These are phyloP conservation scores for Calliopsis andreniformis DNA, from an alignment of 1,140 invertebrate species.

Conservation along the genomic window DNA sequence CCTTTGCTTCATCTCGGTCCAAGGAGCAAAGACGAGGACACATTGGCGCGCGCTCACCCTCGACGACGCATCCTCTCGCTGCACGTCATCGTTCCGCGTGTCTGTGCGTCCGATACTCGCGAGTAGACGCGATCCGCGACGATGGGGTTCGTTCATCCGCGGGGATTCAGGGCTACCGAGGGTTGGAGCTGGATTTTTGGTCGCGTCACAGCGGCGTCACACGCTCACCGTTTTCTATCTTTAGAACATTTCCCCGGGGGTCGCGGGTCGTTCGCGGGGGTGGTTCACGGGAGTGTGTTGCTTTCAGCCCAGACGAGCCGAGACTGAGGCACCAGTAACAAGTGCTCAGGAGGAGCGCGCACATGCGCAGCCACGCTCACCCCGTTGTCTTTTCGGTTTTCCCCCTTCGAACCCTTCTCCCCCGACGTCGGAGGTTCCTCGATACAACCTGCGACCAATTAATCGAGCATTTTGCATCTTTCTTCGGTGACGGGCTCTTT, in stretches of 20 bases:
- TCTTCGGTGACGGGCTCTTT: neutral
- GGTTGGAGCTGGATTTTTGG: neutral
- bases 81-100: neutral
- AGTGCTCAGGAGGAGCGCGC: constrained; percentile 64
- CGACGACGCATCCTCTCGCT: neutral
- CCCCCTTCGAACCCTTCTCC: neutral
- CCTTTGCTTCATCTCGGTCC: neutral
- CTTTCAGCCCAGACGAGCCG: constrained; percentile 78
- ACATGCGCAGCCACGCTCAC: constrained; percentile 67
- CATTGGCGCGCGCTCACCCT: constrained; percentile 7
- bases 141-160: neutral
- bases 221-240: constrained; percentile 53
- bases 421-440: constrained; percentile 11
- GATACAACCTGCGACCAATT: constrained; percentile 58
- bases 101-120: neutral
- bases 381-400: constrained; percentile 22
- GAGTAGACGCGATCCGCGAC: neutral
- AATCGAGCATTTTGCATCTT: constrained; percentile 62
- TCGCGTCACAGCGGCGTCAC: neutral
- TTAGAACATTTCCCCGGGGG: constrained; percentile 63
- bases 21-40: neutral
- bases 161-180: neutral
- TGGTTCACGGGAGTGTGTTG: constrained; percentile 62
- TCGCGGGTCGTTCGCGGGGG: constrained; percentile 29
- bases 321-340: constrained; percentile 77